These are phyloP conservation scores for Netelia virgata DNA, from an alignment of 2,888 invertebrate genomes.

Conservation along the genomic window DNA sequence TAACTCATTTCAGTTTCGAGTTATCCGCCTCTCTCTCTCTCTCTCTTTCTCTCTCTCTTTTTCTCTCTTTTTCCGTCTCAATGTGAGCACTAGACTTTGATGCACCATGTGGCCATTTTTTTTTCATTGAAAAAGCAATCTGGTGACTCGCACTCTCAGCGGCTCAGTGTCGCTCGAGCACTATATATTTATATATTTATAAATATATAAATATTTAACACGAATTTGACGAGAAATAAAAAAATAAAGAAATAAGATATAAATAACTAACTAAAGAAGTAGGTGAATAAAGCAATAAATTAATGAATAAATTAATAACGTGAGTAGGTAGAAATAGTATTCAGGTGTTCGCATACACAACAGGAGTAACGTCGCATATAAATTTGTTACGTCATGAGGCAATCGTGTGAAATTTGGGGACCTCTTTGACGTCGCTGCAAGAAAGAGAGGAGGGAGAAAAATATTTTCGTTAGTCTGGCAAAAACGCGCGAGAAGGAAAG, in stretches of 20 bases:
- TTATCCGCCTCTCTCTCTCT: conserved; percentile 44
- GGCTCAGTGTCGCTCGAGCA: conserved; percentile 40
- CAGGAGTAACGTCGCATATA: background rate
- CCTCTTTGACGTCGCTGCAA: conserved; percentile 60
- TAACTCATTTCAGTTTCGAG: conserved; percentile 66
- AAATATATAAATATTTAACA: background rate
- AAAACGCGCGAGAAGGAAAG: conserved; percentile 60
- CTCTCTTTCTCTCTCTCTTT: conserved; percentile 19
- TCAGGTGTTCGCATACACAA: background rate
- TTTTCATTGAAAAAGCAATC: conserved; percentile 67
- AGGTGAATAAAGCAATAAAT: too few relatives aligned
- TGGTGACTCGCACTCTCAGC: conserved; percentile 62
- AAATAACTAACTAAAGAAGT: background rate
- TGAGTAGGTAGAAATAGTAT: too few relatives aligned
- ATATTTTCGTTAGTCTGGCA: conserved; percentile 67
- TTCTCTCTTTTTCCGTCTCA: conserved; percentile 46
- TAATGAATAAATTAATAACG: too few relatives aligned
- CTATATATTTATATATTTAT: background rate
- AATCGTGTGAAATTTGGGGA: conserved; percentile 65
- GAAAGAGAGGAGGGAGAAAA: conserved; percentile 50
- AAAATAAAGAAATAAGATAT: background rate
- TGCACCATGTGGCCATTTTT: conserved; percentile 58
- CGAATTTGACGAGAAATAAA: background rate
- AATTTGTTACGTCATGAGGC: conserved; percentile 43
- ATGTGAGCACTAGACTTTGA: conserved; percentile 60